Evolutionary conservation across 1,140 invertebrate genomes (phyloP).

Genomic region (Aphelinus atriplicis): DNA sequence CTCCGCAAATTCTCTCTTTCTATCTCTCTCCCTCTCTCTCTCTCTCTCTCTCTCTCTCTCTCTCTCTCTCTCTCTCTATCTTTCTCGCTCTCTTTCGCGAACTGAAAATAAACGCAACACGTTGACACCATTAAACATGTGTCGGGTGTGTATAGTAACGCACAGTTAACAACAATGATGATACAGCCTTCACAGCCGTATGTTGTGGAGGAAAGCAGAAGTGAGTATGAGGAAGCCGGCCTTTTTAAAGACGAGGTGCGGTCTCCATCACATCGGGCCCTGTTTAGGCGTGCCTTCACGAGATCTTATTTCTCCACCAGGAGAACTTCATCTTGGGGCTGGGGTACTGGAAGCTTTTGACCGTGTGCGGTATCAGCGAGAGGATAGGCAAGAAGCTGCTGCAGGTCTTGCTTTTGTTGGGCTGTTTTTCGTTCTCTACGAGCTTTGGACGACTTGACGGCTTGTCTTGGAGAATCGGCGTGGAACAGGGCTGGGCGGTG

Average conservation of each 20-base stretch:
- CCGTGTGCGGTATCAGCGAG: slow-evolving; percentile 59
- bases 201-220: slow-evolving; percentile 2
- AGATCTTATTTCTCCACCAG: slow-evolving; percentile 76
- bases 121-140: no score
- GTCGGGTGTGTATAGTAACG: not conserved
- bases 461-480: no score
- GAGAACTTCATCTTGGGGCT: slow-evolving; percentile 71
- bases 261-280: not conserved
- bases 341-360: slow-evolving; percentile 64
- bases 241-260: not conserved
- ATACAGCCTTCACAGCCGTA: slow-evolving; percentile 23
- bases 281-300: slow-evolving; percentile 68
- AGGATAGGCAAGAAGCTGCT: slow-evolving; percentile 63
- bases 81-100: no score
- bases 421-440: not conserved
- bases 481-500: slow-evolving; percentile 51
- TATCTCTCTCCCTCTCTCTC: not conserved
- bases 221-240: slow-evolving; percentile 29
- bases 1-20: no score
- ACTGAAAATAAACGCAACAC: no score
- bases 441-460: not conserved
- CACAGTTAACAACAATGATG: not conserved
- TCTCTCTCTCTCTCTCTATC: no score
- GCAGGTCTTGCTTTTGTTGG: slow-evolving; percentile 48
- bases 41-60: not conserved